Conservation (phyloP, 2,888 invertebrate species). For the Agelastica alni region DNA sequence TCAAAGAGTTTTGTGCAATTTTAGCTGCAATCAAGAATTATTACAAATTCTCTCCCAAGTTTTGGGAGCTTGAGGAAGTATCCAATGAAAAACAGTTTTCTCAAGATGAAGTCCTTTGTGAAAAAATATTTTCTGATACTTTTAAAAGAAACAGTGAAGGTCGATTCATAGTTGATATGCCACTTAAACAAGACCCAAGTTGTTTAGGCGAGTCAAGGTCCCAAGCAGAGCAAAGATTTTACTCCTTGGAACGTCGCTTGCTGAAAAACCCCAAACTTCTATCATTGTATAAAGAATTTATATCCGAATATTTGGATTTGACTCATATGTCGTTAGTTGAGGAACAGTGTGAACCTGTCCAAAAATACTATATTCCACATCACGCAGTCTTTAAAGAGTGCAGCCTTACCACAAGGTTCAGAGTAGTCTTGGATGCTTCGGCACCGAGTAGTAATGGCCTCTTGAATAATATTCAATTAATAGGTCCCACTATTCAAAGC, state of each 20-base stretch:
- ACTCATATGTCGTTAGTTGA: slow-evolving; percentile 12
- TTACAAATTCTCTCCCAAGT: slow-evolving; percentile 1
- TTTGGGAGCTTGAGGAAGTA: slow-evolving; percentile 17
- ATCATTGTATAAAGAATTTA: slow-evolving; percentile 27
- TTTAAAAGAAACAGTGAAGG: slow-evolving; percentile 16
- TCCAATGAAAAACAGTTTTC: slow-evolving; percentile 10
- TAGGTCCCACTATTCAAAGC: slow-evolving; percentile 21
- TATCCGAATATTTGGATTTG: slow-evolving; percentile 18
- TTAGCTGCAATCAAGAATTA: slow-evolving; percentile 14
- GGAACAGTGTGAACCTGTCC: not conserved
- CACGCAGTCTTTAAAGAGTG: slow-evolving; percentile 26
- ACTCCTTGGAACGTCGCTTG: slow-evolving; percentile 22
- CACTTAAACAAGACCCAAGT: slow-evolving; percentile 22
- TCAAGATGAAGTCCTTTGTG: slow-evolving; percentile 19
- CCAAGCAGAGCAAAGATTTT: slow-evolving; percentile 21
- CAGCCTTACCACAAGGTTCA: slow-evolving; percentile 25
- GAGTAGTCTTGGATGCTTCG: slow-evolving; percentile 29
- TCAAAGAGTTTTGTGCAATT: slow-evolving; percentile 10
- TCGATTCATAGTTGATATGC: slow-evolving; percentile 31
- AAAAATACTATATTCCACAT: slow-evolving; percentile 24
- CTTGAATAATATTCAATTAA: too few species aligned
- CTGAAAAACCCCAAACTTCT: slow-evolving; percentile 18
- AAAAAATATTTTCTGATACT: slow-evolving; percentile 17
- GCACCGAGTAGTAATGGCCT: slow-evolving; percentile 20
- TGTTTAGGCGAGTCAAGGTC: slow-evolving; percentile 18